These are phyloP conservation scores for Micromys minutus DNA, from an alignment of 2,113 vertebrate species.

Conservation along the genomic window DNA sequence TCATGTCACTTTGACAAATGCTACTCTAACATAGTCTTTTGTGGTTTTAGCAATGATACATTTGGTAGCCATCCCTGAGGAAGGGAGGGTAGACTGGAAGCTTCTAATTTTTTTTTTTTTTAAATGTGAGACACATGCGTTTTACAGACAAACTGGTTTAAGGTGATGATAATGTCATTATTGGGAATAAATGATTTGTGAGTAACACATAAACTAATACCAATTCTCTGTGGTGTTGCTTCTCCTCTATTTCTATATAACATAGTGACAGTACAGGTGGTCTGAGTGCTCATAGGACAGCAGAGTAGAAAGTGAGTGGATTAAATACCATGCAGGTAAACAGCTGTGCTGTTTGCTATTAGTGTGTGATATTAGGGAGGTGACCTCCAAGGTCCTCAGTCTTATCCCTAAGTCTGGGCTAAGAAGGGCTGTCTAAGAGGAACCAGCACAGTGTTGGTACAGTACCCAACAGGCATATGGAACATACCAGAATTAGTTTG, in stretches of 20 bases:
- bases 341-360: background rate
- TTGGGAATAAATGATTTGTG: slow-evolving; percentile 75
- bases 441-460: background rate
- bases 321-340: background rate
- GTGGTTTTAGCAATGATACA: slow-evolving; percentile 89
- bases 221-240: slow-evolving; percentile 60
- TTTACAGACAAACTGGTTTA: slow-evolving; percentile 81
- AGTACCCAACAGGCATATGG: background rate
- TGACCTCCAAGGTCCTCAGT: background rate
- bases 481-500: background rate
- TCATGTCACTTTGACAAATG: slow-evolving; percentile 88
- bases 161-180: slow-evolving; percentile 79
- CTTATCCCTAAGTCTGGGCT: background rate
- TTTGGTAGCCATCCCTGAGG: slow-evolving; percentile 85
- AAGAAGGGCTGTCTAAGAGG: background rate
- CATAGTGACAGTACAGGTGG: background rate
- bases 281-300: background rate
- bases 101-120: slow-evolving; percentile 84
- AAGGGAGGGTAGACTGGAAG: slow-evolving; percentile 82
- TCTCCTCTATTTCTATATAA: background rate
- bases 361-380: too few relatives aligned
- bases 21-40: slow-evolving; percentile 87
- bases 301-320: background rate
- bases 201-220: slow-evolving; percentile 66
- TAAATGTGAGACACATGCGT: slow-evolving; percentile 85